Percentiles rank a stretch among this genome's conserved stretches.
Conservation (phyloP, 2,888 invertebrate genomes). For the Dynastes grantii region DNA sequence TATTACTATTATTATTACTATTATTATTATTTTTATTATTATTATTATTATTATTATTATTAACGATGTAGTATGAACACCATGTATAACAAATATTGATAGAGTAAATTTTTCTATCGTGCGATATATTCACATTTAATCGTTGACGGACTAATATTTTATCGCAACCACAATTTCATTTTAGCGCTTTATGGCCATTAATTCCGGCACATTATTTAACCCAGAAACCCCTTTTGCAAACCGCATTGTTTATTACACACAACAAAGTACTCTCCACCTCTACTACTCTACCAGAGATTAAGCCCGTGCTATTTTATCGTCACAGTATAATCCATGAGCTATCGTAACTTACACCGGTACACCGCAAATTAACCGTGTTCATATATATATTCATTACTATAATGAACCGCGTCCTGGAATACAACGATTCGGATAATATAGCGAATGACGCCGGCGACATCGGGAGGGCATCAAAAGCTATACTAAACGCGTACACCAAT, state of each 20-base stretch:
- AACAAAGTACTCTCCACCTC: background rate
- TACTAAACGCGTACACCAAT: background rate
- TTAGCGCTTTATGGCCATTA: background rate
- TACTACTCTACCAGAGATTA: conserved; percentile 17
- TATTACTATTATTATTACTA: no score
- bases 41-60: no score
- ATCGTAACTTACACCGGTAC: conserved; percentile 26
- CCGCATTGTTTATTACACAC: conserved; percentile 29
- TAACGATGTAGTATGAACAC: no score
- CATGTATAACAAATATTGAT: no score
- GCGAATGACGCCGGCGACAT: background rate
- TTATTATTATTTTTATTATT: no score
- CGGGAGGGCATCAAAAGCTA: conserved; percentile 7
- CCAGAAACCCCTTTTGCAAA: conserved; percentile 15
- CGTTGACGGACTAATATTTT: no score
- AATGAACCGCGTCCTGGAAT: conserved; percentile 28
- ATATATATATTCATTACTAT: conserved; percentile 42
- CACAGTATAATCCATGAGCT: conserved; percentile 1
- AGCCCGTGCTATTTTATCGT: conserved; percentile 16
- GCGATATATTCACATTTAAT: no score
- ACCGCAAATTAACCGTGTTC: conserved; percentile 32
- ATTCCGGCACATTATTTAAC: conserved; percentile 8
- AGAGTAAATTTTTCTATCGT: no score
- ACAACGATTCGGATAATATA: conserved; percentile 26
- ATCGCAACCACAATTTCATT: no score